These are phyloP conservation scores for Leucoraja erinaceus DNA, from an alignment of 2,113 vertebrate species.

Conservation along the genomic window DNA sequence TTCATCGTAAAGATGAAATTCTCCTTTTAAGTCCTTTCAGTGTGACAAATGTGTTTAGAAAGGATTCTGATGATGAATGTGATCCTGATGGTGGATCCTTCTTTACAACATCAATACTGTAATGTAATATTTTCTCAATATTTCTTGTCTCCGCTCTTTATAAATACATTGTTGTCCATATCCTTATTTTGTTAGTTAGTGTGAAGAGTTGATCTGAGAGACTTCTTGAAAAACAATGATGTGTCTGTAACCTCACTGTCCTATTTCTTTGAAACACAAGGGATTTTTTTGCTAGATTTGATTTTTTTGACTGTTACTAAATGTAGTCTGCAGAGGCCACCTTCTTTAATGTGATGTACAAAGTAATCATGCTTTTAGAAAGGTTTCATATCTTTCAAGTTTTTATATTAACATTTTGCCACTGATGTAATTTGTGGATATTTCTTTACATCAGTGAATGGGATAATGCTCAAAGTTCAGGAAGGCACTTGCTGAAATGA, in stretches of 20 bases:
- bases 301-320: constrained; percentile 37
- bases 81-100: not conserved
- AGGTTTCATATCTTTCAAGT: constrained; percentile 34
- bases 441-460: constrained; percentile 20
- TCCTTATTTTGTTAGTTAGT: constrained; percentile 28
- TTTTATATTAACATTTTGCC: constrained; percentile 38
- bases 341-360: constrained; percentile 35
- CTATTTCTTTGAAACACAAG: constrained; percentile 34
- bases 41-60: not conserved
- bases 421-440: constrained; percentile 35
- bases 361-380: constrained; percentile 36
- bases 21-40: not conserved
- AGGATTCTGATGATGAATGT: not conserved
- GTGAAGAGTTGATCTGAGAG: constrained; percentile 1
- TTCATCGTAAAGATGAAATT: not conserved
- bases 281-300: constrained; percentile 32
- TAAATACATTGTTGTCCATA: not conserved
- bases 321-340: constrained; percentile 38
- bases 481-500: constrained; percentile 1
- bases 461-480: constrained; percentile 34
- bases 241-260: constrained; percentile 34
- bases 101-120: not conserved
- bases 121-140: not conserved
- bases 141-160: not conserved
- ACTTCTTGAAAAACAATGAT: constrained; percentile 30